Base-by-base conservation (phyloP, 2,888 invertebrate genomes). In the Idaea dimidiata region DNA sequence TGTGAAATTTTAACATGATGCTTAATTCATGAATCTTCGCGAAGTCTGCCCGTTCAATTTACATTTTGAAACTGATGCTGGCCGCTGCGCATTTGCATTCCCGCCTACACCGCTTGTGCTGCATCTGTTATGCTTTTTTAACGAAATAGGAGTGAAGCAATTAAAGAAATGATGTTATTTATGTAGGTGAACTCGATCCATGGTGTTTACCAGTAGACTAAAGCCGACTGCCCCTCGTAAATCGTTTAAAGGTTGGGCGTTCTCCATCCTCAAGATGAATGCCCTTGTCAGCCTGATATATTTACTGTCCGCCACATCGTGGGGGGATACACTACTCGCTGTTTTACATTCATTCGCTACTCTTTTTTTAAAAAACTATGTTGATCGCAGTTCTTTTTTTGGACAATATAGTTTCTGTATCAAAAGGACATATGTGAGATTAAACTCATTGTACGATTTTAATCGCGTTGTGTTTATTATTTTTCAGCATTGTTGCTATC, bases 161-260 rank as follows among this genome's bases (percentile, higher is more conserved):
- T 79, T 75, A 77, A 70, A 75, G 76, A 74, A 82, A 79, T 82
- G 72, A 74, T 73, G 82, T 83, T 82, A 84, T 84, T 84, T 83
- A 82, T 82, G 70, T 72, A 71, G 76, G 72, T 75, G 80, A 76
- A 79, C 76, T 75, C 76, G 75, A 77, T 78, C 77, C 79, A 76
- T 80, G 80, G 80, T 83, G 83, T 83, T 83, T 83, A 86, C 86
- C 79, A 81, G 77, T 73, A 73, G 78, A 81, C 77, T 73, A 73
- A 77, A 81, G 81, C 79, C 78, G 82, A 83, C 78, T 79, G 81
- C 81, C 87, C 87, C 84, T 88, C 91, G 88, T 91, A 90, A 91
- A 91, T 91, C 91, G 88, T 87, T 88, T 88, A 88, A 89, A 88
- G 90, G 89, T 86, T 88, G 85, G 88, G 88, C 88, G 88, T 86